Evolutionary conservation across 1,140 invertebrate genomes (phyloP), one percentile per base, ranked within the genome.

Genomic region (Drosophila carrolli): DNA sequence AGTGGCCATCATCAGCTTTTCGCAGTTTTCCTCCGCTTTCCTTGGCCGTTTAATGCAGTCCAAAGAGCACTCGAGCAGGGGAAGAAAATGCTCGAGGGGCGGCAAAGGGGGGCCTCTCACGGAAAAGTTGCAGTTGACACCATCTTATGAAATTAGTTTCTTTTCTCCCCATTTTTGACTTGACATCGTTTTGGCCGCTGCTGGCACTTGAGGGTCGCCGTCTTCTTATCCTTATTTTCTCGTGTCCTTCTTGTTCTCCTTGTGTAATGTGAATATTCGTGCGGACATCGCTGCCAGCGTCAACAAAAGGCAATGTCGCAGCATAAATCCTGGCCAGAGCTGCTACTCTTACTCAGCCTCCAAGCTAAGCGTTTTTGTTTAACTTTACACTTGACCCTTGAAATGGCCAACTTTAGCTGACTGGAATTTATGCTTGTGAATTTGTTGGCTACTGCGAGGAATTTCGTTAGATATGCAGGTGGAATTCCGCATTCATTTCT

Each of bases 331-430:
- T 63, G 70, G 32, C 72, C 65, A 59, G 37, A 37, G 53, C 68
- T 29, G 35, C 32, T 50, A 8, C 46, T 41, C 8, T n/a, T 13
- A 10, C 50, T 47, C 40, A 5, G 50, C 40, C 32, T 58, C 6
- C 14, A 35, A 23, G 67, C 58, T 78, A 83, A 82, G 59, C 80
- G 70, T 82, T 78, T 83, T 83, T 83, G 81, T 74, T 78, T 75
- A 82, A 82, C 75, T 83, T 82, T 75, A 61, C 75, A 83, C 75
- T 82, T 82, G 80, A 83, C 80, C 80, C 70, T 35, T 53, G 54
- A 67, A 72, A 67, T 62, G 73, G 54, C 61, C 43, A 66, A 48
- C 73, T 76, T 67, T 47, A 76, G 73, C 43, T 48, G 57, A 48
- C 38, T 37, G 14, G 65, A 44, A 70, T 70, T 70, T 57, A 70